These are phyloP conservation scores for Drosophila fulvimacula DNA, from an alignment of 2,888 invertebrate genomes.

Conservation along the genomic window DNA sequence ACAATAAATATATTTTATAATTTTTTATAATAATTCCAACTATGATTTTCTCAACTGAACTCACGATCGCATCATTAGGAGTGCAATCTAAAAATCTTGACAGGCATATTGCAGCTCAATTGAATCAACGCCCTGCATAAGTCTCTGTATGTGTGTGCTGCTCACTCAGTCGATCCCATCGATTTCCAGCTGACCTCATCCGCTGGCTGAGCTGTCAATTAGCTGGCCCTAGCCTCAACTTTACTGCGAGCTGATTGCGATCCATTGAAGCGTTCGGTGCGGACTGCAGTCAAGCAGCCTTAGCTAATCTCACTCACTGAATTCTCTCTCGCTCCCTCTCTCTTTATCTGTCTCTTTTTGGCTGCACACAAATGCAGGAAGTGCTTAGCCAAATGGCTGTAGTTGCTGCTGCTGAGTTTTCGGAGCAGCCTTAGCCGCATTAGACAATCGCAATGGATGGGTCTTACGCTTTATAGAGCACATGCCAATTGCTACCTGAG, in stretches of 20 bases:
- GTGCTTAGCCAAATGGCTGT: conserved; percentile 27
- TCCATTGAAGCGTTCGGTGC: conserved; percentile 46
- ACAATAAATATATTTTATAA: not conserved
- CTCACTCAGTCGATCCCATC: not conserved
- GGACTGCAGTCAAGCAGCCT: conserved; percentile 30
- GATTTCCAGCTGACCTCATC: conserved; percentile 58
- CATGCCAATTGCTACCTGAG: conserved; percentile 35
- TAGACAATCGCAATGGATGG: conserved; percentile 46
- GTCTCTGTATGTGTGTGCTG: not conserved
- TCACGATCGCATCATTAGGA: not conserved
- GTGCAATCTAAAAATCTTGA: not conserved
- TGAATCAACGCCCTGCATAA: conserved; percentile 1
- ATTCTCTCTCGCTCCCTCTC: not conserved
- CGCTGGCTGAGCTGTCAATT: conserved; percentile 53
- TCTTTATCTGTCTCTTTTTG: conserved; percentile 1
- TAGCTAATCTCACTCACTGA: conserved; percentile 33
- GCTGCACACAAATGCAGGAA: conserved; percentile 34
- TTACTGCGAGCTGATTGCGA: conserved; percentile 27
- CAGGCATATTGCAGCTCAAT: conserved; percentile 1
- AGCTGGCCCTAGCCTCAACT: conserved; percentile 10
- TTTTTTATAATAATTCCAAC: not conserved
- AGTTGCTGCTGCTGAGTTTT: conserved; percentile 1
- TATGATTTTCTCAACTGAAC: not conserved
- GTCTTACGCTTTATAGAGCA: conserved; percentile 4
- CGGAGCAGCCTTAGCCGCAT: conserved; percentile 39